A percentile compares a stretch with the other conserved stretches of the same genome.
Evolutionary conservation across 2,113 vertebrate species (phyloP).

Genomic region (Bubalus kerabau): DNA sequence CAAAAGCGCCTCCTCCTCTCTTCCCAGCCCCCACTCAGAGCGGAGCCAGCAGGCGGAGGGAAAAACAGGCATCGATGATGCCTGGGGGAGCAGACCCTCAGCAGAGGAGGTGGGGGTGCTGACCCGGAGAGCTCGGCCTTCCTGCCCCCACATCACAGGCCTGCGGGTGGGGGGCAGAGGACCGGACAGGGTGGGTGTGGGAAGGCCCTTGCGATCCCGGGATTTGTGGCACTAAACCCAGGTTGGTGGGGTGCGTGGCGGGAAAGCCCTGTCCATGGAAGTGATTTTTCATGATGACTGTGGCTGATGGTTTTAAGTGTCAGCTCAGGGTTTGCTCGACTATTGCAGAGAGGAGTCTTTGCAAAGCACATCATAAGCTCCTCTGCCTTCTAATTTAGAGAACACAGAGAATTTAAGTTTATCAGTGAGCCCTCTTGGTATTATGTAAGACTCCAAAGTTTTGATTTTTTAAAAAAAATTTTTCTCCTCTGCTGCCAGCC

Average conservation of each 20-base stretch:
- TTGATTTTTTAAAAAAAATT: not conserved
- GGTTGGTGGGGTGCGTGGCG: not conserved
- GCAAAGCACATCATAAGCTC: not conserved
- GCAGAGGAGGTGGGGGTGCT: not conserved
- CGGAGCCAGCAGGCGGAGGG: not conserved
- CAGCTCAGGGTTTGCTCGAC: not conserved
- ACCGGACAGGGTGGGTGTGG: not conserved
- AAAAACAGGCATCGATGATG: accelerated
- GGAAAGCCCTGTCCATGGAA: not conserved
- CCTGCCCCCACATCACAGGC: not conserved
- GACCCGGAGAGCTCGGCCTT: not conserved
- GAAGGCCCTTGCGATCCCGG: not conserved
- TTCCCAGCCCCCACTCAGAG: not conserved
- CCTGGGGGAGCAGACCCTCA: not conserved
- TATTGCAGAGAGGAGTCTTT: not conserved
- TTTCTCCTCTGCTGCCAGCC: not conserved
- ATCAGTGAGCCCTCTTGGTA: not conserved
- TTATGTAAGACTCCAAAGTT: not conserved
- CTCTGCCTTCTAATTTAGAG: not conserved
- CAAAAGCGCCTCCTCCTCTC: not conserved
- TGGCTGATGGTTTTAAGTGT: not conserved
- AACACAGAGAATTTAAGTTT: not conserved
- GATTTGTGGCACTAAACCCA: not conserved
- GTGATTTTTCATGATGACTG: not conserved
- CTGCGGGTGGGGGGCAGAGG: not conserved